Evolutionary conservation across 2,888 invertebrate genomes (phyloP).

Genomic region (Dioctria rufipes): DNA sequence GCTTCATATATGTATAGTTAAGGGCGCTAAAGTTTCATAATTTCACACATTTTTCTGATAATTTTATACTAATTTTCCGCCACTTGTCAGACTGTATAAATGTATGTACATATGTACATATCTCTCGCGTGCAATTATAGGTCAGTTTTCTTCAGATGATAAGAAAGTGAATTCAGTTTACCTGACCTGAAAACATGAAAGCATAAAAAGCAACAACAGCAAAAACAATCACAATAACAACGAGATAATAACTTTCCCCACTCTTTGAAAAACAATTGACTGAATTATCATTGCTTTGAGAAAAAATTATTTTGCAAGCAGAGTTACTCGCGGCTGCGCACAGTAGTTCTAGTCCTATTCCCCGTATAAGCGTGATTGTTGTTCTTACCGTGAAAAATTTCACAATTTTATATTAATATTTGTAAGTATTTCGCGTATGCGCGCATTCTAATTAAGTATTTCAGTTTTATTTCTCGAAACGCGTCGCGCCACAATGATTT

Average conservation of each 20-base stretch:
- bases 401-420: background rate
- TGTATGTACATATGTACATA: no score
- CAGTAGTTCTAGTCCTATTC: slow-evolving; percentile 8
- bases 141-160: slow-evolving; percentile 11
- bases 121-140: background rate
- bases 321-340: background rate
- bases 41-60: background rate
- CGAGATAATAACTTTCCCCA: slow-evolving; percentile 42
- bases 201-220: background rate
- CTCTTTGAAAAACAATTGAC: background rate
- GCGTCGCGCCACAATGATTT: slow-evolving; percentile 2
- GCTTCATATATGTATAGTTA: background rate
- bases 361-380: background rate
- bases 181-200: slow-evolving; percentile 20
- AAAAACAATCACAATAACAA: no score
- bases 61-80: background rate
- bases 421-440: background rate
- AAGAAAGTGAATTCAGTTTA: slow-evolving; percentile 17
- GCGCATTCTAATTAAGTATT: background rate
- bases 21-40: background rate
- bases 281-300: background rate
- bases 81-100: background rate
- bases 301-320: background rate
- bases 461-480: no score
- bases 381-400: background rate